Conservation (phyloP, 2,797 vertebrate species). For the Thripadectes ignobilis region DNA sequence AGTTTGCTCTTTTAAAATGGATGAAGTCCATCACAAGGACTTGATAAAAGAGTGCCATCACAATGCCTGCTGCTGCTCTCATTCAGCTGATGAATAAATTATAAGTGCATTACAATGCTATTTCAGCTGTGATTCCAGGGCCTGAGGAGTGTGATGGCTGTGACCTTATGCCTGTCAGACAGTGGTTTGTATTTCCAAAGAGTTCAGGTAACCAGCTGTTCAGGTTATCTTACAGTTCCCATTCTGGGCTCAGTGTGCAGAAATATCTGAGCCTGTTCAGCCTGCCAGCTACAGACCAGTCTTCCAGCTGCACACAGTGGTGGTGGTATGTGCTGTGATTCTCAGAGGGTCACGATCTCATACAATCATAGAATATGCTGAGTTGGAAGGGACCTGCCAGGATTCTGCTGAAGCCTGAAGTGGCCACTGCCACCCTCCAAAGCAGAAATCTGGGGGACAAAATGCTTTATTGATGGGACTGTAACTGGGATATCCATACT, state of each 20-base stretch:
- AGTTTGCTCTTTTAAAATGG: constrained; percentile 36
- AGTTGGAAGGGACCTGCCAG: background rate
- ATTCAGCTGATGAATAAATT: constrained; percentile 59
- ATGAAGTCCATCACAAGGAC: constrained; percentile 2
- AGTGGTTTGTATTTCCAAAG: constrained; percentile 42
- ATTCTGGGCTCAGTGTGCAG: background rate
- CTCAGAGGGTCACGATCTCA: background rate
- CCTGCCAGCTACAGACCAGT: background rate
- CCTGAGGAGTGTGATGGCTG: background rate
- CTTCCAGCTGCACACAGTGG: background rate
- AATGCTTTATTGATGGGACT: background rate
- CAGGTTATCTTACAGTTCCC: background rate
- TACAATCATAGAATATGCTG: background rate
- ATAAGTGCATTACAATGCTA: constrained; percentile 32
- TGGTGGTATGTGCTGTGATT: background rate
- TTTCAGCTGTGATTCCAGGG: constrained; percentile 53
- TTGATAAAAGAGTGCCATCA: background rate
- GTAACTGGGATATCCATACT: background rate
- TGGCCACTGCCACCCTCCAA: background rate
- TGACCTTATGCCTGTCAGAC: constrained; percentile 20
- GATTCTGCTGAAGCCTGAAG: background rate
- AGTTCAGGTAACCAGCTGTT: background rate
- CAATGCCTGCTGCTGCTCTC: constrained; percentile 14
- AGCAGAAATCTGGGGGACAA: background rate
- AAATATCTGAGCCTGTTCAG: background rate